These are phyloP conservation scores for Thera britannica DNA, from an alignment of 2,888 invertebrate genomes.

Conservation along the genomic window DNA sequence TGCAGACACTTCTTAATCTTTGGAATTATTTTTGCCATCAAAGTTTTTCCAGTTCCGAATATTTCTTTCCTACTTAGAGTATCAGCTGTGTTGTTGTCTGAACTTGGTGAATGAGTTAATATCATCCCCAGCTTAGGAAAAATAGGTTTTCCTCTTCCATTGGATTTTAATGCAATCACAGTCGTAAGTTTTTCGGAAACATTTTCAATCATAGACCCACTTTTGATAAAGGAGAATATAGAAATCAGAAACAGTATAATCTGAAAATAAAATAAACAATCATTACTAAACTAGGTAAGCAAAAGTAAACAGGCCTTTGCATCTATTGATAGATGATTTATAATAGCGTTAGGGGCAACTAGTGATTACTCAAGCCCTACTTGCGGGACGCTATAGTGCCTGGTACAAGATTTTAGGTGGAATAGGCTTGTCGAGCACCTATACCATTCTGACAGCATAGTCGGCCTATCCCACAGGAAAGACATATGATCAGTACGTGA, in stretches of 20 bases:
- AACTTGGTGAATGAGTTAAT: constrained; percentile 41
- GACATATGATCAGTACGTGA: no score
- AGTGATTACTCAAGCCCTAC: no score
- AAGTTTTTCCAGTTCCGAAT: constrained; percentile 38
- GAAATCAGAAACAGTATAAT: background rate
- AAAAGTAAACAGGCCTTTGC: no score
- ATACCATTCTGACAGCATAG: no score
- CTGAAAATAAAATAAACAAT: constrained; percentile 8
- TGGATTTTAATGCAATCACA: constrained; percentile 17
- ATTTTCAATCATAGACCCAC: constrained; percentile 2
- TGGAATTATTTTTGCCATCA: constrained; percentile 43
- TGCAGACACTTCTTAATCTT: constrained; percentile 19
- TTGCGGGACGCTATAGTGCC: no score
- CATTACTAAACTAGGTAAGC: background rate
- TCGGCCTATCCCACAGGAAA: no score
- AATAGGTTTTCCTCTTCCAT: constrained; percentile 43
- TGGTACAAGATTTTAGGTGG: no score
- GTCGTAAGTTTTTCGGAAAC: constrained; percentile 3
- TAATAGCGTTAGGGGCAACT: no score
- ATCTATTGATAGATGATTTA: no score
- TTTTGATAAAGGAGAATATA: constrained; percentile 8
- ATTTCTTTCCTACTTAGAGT: constrained; percentile 17
- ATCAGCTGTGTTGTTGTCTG: constrained; percentile 18
- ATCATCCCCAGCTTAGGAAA: constrained; percentile 52
- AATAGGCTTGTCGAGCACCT: no score